A percentile compares a stretch with the other conserved stretches of the same genome.
Conservation (phyloP, 2,797 vertebrate species). For the Xerus rutilus region DNA sequence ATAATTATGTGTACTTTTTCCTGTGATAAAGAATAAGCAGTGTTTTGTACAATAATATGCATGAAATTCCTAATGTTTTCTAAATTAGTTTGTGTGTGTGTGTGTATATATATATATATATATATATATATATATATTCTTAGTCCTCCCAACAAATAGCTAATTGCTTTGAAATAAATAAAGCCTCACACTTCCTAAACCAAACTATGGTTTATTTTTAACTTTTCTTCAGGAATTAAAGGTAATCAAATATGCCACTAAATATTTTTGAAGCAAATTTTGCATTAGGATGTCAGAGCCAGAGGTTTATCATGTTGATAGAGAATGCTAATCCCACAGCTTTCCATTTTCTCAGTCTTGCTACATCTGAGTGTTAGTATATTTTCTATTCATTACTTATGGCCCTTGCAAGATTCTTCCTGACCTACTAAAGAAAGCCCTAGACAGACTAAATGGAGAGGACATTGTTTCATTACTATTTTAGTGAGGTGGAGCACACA, state of each 20-base stretch:
- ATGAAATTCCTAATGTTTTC: slow-evolving; percentile 62
- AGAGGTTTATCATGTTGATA: slow-evolving; percentile 1
- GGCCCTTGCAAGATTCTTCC: slow-evolving; percentile 49
- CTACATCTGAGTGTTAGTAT: slow-evolving; percentile 28
- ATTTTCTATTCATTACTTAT: slow-evolving; percentile 56
- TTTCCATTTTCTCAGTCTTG: slow-evolving; percentile 55
- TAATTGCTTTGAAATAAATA: slow-evolving; percentile 72
- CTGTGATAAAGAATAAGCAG: background rate
- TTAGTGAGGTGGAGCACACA: slow-evolving; percentile 21
- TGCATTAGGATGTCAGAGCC: background rate
- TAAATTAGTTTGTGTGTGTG: slow-evolving; percentile 39
- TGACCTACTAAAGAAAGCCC: slow-evolving; percentile 67
- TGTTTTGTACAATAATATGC: slow-evolving; percentile 27
- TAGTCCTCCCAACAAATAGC: slow-evolving; percentile 59
- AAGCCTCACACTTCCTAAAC: slow-evolving; percentile 57
- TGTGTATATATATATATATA: no score
- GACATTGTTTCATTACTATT: slow-evolving; percentile 70
- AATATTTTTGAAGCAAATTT: slow-evolving; percentile 53
- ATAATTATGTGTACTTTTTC: slow-evolving; percentile 66
- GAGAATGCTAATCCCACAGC: slow-evolving; percentile 38
- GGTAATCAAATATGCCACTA: background rate
- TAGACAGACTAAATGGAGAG: slow-evolving; percentile 50
- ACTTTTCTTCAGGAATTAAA: slow-evolving; percentile 52
- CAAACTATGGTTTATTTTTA: slow-evolving; percentile 66
- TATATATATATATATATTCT: slow-evolving; percentile 1